Percentiles rank a stretch among this genome's conserved stretches.
Evolutionary conservation across 2,113 vertebrate genomes (phyloP).

Genomic region (Chaetodon auriga): DNA sequence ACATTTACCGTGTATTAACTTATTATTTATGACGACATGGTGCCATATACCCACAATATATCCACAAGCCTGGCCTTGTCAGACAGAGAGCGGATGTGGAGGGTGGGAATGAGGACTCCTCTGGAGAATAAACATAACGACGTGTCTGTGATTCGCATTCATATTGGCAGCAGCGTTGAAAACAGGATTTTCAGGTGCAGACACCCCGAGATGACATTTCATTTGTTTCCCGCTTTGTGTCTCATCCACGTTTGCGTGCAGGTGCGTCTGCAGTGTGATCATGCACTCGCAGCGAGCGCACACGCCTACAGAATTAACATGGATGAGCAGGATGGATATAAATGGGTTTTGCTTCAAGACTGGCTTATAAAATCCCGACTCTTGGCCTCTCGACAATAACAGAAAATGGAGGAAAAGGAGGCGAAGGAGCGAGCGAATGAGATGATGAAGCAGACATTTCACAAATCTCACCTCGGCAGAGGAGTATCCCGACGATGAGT

Average conservation of each 20-base stretch:
- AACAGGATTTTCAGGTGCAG: conserved; percentile 25
- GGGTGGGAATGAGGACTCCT: not conserved
- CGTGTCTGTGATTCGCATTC: conserved; percentile 20
- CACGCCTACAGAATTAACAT: conserved; percentile 36
- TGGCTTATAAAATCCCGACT: conserved; percentile 13
- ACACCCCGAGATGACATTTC: conserved; percentile 30
- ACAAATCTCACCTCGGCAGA: conserved; percentile 95
- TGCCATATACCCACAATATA: not conserved
- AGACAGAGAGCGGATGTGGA: not conserved
- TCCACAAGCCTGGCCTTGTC: not conserved
- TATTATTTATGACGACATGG: conserved; percentile 10
- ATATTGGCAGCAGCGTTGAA: conserved; percentile 14
- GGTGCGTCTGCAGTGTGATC: conserved; percentile 20
- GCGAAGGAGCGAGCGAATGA: not conserved
- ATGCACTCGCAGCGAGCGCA: not conserved
- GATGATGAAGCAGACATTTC: not conserved
- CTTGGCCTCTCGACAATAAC: conserved; percentile 10
- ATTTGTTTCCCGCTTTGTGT: conserved; percentile 41
- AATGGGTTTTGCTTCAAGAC: conserved; percentile 19
- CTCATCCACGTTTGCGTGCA: conserved; percentile 34
- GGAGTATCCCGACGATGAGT: conserved; percentile 98
- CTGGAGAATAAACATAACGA: conserved; percentile 4
- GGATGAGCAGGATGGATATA: conserved; percentile 30
- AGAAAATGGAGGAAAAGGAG: not conserved
- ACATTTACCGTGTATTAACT: not conserved